Base-by-base conservation (phyloP, 2,113 vertebrate genomes). In the Ancistrus triradiatus region DNA sequence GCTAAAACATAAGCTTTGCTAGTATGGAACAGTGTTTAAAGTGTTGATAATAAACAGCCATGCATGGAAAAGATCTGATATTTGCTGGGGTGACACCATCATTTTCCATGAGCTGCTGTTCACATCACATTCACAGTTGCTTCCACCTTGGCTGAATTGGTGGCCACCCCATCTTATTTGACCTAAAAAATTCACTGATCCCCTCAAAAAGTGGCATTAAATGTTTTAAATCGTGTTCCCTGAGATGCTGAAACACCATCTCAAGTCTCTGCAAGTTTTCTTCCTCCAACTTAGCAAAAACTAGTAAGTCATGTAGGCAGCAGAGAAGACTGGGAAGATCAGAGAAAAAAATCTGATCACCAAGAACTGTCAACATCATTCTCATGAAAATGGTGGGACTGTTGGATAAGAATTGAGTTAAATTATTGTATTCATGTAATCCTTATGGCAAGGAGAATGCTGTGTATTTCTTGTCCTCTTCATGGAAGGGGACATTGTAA, bases 301-400 rank as follows among this genome's bases (percentile, higher is more conserved):
- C 58, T 4, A 70, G 15, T 10, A 74, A 33, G 25, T 71, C 31
- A 53, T 74, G 51, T 2, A 67, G 7, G 44, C 68, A 69, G 19
- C 66, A 74, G 9, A 69, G 17, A 6, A 74, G 21, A 2, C 68
- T 70, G n/a, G n/a, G n/a, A n/a, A n/a, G n/a, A n/a, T n/a, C n/a
- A n/a, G n/a, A n/a, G 11, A 40, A 24, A 15, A 70, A 70, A 14
- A 63, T 70, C n/a, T 67, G 48, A 8, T 65, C 55, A 18, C 48
- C 61, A 55, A 69, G n/a, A 74, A 74, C 38, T 8, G 37, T 53
- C 7, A 73, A 3, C 28, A 65, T 69, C 61, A 60, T 65, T 3
- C 55, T 35, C 60, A 72, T 68, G 15, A 73, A 73, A 8, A 53
- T 50, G 27, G 57, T 63, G 4, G 49, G 40, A 56, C 56, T 51